A percentile compares a stretch with the other conserved stretches of the same genome.
These are phyloP conservation scores for Tretioscincus oriximinensis DNA, from an alignment of 2,113 vertebrate species.

Conservation along the genomic window DNA sequence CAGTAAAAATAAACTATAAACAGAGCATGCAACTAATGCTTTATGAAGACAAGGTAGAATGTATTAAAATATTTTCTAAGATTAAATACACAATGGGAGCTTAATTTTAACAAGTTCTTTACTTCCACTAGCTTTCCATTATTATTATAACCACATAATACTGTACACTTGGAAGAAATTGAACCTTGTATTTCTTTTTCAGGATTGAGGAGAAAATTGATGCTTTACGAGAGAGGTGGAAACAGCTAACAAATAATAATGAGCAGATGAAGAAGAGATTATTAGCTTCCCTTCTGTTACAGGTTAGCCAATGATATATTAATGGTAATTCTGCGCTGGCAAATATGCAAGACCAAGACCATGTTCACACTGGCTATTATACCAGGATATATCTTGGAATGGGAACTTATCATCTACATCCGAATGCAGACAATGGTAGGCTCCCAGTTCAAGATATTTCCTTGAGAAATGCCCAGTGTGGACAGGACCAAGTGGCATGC, in stretches of 20 bases:
- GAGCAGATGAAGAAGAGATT: constrained; percentile 70
- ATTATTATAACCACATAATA: neutral
- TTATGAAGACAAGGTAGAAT: neutral
- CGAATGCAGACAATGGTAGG: too few relatives aligned
- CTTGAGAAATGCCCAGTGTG: too few relatives aligned
- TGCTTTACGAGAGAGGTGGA: constrained; percentile 64
- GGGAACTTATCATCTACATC: too few relatives aligned
- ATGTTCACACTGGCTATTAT: too few relatives aligned
- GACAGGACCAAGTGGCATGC: too few relatives aligned
- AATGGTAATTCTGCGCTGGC: too few relatives aligned
- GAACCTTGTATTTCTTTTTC: constrained; percentile 22
- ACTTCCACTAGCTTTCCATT: neutral
- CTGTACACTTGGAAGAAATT: neutral
- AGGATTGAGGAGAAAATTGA: constrained; percentile 77
- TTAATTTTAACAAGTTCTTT: neutral
- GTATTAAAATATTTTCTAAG: too few relatives aligned
- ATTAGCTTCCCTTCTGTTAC: constrained; percentile 78
- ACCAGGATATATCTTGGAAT: too few relatives aligned
- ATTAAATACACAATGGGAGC: neutral
- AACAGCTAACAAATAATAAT: constrained; percentile 71
- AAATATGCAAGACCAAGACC: too few relatives aligned
- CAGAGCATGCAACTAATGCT: too few relatives aligned
- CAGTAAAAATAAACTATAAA: too few relatives aligned
- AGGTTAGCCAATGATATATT: constrained; percentile 70
- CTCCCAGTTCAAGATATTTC: too few relatives aligned